Conservation (phyloP, 2,888 invertebrate genomes). For the Syritta pipiens region DNA sequence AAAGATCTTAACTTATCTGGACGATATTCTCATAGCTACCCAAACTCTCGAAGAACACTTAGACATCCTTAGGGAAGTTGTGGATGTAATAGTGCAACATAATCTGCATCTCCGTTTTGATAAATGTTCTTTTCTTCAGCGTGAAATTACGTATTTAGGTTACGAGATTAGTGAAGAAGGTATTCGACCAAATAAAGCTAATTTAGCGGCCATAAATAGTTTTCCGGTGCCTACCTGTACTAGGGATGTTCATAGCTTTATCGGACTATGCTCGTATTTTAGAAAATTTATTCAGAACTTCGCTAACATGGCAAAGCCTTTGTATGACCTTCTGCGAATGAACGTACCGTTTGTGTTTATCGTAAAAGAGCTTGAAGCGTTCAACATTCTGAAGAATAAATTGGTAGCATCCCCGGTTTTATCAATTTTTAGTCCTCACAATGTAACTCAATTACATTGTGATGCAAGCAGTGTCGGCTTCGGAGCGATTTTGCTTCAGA, state of each 20-base stretch:
- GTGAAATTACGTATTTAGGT: not conserved
- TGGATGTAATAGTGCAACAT: not conserved
- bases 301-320: conserved; percentile 70
- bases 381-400: not conserved
- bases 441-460: not conserved
- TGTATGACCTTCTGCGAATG: conserved; percentile 70
- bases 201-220: not conserved
- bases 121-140: not conserved
- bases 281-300: conserved; percentile 72
- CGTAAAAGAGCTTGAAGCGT: not conserved
- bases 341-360: not conserved
- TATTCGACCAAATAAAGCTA: not conserved
- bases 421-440: not conserved
- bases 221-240: conserved; percentile 36
- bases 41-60: no score
- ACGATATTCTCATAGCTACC: no score
- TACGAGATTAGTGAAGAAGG: not conserved
- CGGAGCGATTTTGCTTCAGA: conserved; percentile 23
- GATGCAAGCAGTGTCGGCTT: not conserved
- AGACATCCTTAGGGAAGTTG: not conserved
- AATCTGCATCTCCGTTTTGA: not conserved
- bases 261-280: conserved; percentile 35
- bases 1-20: no score
- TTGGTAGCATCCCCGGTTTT: not conserved
- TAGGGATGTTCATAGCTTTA: conserved; percentile 63